A percentile compares a stretch with the other conserved stretches of the same genome.
phyloP scores from a whole-genome alignment of 2,797 vertebrate species.

The Acanthis flammea region DNA sequence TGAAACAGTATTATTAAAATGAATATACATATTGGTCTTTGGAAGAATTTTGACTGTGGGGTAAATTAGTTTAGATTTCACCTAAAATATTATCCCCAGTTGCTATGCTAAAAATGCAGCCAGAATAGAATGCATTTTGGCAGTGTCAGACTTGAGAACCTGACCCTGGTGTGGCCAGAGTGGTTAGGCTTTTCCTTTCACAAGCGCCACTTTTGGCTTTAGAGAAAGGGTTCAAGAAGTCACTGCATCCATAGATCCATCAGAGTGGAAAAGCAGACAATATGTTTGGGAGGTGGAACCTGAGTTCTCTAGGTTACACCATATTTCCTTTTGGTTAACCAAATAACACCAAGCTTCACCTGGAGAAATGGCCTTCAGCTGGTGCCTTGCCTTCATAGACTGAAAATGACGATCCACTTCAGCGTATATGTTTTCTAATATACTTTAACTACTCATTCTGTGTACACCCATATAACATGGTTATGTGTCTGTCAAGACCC shows the following conservation, averaged over 20 bases:
- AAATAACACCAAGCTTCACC: not conserved
- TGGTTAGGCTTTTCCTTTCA: conserved; percentile 24
- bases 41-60: conserved; percentile 46
- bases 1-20: conserved; percentile 31
- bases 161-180: not conserved
- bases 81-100: not conserved
- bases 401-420: conserved; percentile 28
- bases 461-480: conserved; percentile 41
- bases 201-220: not conserved
- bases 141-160: conserved; percentile 6
- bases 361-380: not conserved
- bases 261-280: not conserved
- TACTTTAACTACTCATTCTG: conserved; percentile 1
- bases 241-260: not conserved
- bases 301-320: not conserved
- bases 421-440: conserved; percentile 35
- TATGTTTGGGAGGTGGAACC: not conserved
- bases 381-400: not conserved
- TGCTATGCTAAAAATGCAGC: conserved; percentile 52
- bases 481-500: conserved; percentile 47
- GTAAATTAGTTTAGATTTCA: conserved; percentile 67
- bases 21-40: conserved; percentile 28
- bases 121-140: not conserved
- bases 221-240: conserved; percentile 27
- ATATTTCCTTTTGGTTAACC: conserved; percentile 16